Base-by-base conservation (phyloP, 2,113 vertebrate species). In the Burhinus bistriatus region DNA sequence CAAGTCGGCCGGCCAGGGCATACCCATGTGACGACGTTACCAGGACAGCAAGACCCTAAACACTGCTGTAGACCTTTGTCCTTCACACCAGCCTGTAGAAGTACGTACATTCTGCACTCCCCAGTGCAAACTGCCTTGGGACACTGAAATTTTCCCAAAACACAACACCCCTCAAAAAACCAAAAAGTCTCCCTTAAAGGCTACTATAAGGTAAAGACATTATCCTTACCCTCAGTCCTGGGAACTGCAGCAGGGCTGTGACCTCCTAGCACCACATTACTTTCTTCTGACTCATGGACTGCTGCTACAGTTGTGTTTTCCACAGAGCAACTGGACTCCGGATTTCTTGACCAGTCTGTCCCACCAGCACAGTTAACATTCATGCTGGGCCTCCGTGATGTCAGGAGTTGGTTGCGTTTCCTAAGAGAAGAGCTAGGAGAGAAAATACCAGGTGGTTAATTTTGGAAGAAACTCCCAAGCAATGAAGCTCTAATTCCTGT, bases 201-300 rank as follows among this genome's bases (percentile, higher is more conserved):
- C 32, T 14, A 25, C 49, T 38, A 2, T 34, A 54, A 38, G 30
- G 45, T 49, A 25, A 87, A 86, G 23, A 40, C n/a, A 14, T 52
- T 30, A 27, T 32, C 51, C 87, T 42, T 93, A 98, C 98, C 97
- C 55, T 98, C 97, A 47, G 57, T 96, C 91, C 98, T 97, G 92
- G 97, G 59, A 75, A 73, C 75, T 9, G 90, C 38, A 52, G 96
- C 86, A 29, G 95, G 90, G 85, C 62, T 44, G 58, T 93, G 97
- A 90, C 97, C 88, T 89, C 92, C 94, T 21, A 97, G 78, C 55
- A 91, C 79, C 90, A 92, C 64, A 27, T 54, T 83, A 30, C 47
- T 90, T 70, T 94, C 87, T 88, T 96, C 97, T 89, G 95, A 57
- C 79, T 97, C 97, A 62, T 80, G 97, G 47, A 80, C 49, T 49